These are phyloP conservation scores for Amphimedon queenslandica DNA, from an alignment of 37 sponge, comb jelly and placozoan genomes.

Conservation along the genomic window DNA sequence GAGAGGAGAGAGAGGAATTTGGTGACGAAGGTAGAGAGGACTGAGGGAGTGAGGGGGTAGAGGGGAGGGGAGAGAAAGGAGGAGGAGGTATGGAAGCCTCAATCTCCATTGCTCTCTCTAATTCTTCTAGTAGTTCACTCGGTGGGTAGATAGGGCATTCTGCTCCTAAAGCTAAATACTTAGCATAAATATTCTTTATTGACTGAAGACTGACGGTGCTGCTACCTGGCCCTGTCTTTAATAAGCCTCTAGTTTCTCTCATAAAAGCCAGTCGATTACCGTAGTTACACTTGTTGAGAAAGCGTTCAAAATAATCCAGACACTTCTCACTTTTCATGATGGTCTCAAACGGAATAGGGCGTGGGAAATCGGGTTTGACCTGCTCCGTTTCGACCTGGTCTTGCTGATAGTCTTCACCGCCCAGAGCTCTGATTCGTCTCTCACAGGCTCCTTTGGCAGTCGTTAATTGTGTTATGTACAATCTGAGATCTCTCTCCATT, in stretches of 20 bases:
- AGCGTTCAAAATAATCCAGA: constrained; percentile 10
- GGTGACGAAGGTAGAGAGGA: too few relatives aligned
- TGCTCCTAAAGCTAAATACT: constrained; percentile 6
- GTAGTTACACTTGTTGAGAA: constrained; percentile 24
- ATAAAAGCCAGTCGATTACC: constrained; percentile 46
- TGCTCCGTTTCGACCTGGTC: background rate
- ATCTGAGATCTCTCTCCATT: constrained; percentile 60
- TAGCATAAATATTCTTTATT: constrained; percentile 18
- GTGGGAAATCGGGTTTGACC: background rate
- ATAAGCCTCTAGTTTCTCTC: constrained; percentile 9
- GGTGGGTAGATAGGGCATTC: constrained; percentile 17
- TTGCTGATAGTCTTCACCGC: constrained; percentile 53
- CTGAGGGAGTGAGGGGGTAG: too few relatives aligned
- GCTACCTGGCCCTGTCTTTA: background rate
- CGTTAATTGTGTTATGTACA: constrained; percentile 71
- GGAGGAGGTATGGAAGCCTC: background rate
- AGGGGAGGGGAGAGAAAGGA: too few relatives aligned
- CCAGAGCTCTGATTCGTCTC: constrained; percentile 50
- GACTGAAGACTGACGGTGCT: background rate
- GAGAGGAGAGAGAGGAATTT: background rate
- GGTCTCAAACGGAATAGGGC: constrained; percentile 50
- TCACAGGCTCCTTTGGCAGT: constrained; percentile 61
- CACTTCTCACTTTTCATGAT: constrained; percentile 37
- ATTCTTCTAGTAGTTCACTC: background rate
- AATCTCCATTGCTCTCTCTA: constrained; percentile 5